Base-by-base conservation (phyloP, 1,140 invertebrate genomes). In the Drosophila kepulauana region DNA sequence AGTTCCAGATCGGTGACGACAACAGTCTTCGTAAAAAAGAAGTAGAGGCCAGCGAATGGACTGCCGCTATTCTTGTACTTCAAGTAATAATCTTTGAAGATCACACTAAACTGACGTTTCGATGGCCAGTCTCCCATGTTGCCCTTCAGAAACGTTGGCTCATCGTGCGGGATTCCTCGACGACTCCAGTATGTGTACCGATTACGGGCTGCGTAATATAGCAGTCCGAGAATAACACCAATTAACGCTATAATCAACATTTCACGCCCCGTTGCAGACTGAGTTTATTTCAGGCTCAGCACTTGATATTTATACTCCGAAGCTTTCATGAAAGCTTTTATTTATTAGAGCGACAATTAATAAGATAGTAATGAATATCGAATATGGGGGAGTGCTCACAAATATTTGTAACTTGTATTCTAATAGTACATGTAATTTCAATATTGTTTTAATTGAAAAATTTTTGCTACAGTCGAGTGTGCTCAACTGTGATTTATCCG, bases 1-100 rank as follows among this genome's bases (percentile, higher is more conserved):
- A 96, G 77, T 5, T 95, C 94, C 15, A 95, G 90, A 79, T 96
- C 94, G 1, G 86, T 78, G 5, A 92, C 7, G 6, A 92, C 49
- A 16, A 74, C 73, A 0, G 62, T 78, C 6, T 61, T 75, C 0
- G 65, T 70, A 3, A 91, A 68, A 15, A 87, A 89, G 65, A 91
- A 81, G 11, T 48, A 82, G 33, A 88, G 79, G 4, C 91, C 91
- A 6, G 75, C 81, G 45, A 89, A 91, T 0, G 89, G 89, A 6
- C 59, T 65, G 0, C 33, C 35, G 1, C 56, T 57, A 0, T 30
- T 58, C 43, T 86, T 88, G 38, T 78, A 91, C 30, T 82, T 86
- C 1, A 54, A 13, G 13, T 92, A 91, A 45, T 82, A 85, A 11
- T 88, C 84, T n/a, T 28, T 38, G 8, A 88, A 88, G 5, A 88